phyloP scores from a whole-genome alignment of 1,140 invertebrate genomes.

The Drepana arcuata region DNA sequence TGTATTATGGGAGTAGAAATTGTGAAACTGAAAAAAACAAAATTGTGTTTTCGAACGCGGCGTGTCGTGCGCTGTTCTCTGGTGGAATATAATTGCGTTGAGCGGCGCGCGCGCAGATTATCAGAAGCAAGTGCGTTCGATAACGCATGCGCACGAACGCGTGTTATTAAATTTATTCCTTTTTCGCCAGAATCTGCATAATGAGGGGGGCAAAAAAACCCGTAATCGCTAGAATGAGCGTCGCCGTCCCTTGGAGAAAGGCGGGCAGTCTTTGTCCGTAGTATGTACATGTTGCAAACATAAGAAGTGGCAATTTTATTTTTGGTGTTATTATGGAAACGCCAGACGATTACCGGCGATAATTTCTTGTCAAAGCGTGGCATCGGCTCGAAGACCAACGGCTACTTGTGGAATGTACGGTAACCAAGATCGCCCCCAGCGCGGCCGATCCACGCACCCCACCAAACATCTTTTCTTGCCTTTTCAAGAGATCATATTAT shows the following conservation, averaged over 20 bases:
- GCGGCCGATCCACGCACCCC: conserved; percentile 27
- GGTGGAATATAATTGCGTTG: conserved; percentile 38
- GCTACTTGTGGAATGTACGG: conserved; percentile 23
- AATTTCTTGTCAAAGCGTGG: conserved; percentile 38
- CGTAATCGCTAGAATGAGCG: conserved; percentile 57
- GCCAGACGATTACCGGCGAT: conserved; percentile 29
- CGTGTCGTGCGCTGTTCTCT: conserved; percentile 11
- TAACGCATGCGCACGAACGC: conserved; percentile 63
- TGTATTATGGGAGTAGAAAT: conserved; percentile 16
- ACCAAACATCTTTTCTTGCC: conserved; percentile 15
- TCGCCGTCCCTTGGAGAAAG: conserved; percentile 48
- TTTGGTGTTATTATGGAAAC: conserved; percentile 27
- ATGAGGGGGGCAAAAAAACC: conserved; percentile 60
- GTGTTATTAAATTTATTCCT: conserved; percentile 69
- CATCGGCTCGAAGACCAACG: conserved; percentile 17
- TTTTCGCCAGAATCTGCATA: conserved; percentile 67
- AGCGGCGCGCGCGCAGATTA: conserved; percentile 55
- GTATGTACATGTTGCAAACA: conserved; percentile 44
- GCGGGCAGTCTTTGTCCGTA: conserved; percentile 39
- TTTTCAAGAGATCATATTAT: no score
- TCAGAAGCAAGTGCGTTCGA: conserved; percentile 66
- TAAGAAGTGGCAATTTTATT: conserved; percentile 33
- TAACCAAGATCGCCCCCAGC: conserved; percentile 34
- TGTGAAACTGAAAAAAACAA: conserved; percentile 36
- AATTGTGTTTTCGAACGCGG: conserved; percentile 26